Base-by-base conservation (phyloP, 2,888 invertebrate species). In the Bellardia bayeri region DNA sequence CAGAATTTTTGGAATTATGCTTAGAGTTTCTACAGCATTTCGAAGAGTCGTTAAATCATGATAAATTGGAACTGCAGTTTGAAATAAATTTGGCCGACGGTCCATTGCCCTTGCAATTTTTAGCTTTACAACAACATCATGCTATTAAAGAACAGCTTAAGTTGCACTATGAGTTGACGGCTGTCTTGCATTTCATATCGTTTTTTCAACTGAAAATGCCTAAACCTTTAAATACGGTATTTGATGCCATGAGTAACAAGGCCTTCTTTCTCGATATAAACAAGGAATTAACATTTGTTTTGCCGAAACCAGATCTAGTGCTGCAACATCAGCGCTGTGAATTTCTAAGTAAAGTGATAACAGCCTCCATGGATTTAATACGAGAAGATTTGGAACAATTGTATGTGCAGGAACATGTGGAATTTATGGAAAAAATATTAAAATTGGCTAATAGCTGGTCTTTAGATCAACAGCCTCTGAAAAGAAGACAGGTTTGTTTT, bases 111-210 rank as follows among this genome's bases (percentile, higher is more conserved):
- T 94, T 99, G 30, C 91, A 93, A 71, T 96, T 82, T 64, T 95
- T 98, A 64, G 97, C 98, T 0, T 94, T 97, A 86, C 96, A 96
- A 86, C 97, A 97, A 91, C 96, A 96, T 89, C 94, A 95, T 79
- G 96, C 97, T 1, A 97, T 97, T 93, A 96, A 95, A 88, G 96
- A 97, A 89, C 94, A 98, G 88, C 94, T 98, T 9, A 95, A 96
- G 89, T 94, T 98, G 81, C 98, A 98, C 93, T 96, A 96, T 90
- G 97, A 98, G 93, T 94, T 98, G 78, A 95, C 96, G 2, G 94
- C 96, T 88, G 96, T 96, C 1, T 94, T 98, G 80, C 96, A 97
- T 89, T 97, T 98, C 93, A 96, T 98, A 89, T 95, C 97, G 30
- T 95, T 95, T 89, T 97, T 98, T 91, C 96, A 96, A 90, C 93